phyloP scores from a whole-genome alignment of 1,140 invertebrate species.

The Monochamus saltuarius region DNA sequence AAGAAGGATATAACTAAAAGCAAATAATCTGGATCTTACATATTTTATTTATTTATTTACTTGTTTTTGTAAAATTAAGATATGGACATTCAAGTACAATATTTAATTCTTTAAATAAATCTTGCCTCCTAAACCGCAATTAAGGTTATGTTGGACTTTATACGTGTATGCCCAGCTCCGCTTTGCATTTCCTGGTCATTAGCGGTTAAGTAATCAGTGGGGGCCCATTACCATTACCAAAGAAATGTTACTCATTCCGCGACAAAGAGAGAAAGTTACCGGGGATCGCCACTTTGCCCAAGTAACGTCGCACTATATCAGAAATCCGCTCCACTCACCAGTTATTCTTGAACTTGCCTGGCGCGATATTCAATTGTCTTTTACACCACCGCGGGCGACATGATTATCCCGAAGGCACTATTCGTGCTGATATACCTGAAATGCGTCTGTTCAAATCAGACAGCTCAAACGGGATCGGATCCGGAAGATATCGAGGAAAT shows the following conservation, averaged over 20 bases:
- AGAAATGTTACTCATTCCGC: conserved; percentile 31
- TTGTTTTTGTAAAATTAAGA: too few relatives aligned
- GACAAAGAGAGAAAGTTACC: conserved; percentile 31
- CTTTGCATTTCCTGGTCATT: too few relatives aligned
- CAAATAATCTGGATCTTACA: too few relatives aligned
- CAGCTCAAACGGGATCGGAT: background rate
- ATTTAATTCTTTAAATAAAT: too few relatives aligned
- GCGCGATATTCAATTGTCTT: background rate
- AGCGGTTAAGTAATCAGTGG: too few relatives aligned
- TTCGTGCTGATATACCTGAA: conserved; percentile 1
- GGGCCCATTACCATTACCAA: conserved; percentile 25
- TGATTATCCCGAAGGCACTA: background rate
- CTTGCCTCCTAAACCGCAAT: too few relatives aligned
- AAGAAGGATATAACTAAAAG: too few relatives aligned
- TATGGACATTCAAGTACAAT: too few relatives aligned
- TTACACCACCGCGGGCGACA: background rate
- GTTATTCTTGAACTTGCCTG: conserved; percentile 12
- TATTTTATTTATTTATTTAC: too few relatives aligned
- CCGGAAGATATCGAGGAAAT: conserved; percentile 21
- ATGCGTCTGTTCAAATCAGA: background rate
- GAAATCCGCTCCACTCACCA: background rate
- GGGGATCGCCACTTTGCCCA: background rate
- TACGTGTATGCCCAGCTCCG: too few relatives aligned
- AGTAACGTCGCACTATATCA: background rate
- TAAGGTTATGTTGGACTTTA: too few relatives aligned